Conservation (phyloP, 2,113 vertebrate genomes). For the Sceloporus tristichus region DNA sequence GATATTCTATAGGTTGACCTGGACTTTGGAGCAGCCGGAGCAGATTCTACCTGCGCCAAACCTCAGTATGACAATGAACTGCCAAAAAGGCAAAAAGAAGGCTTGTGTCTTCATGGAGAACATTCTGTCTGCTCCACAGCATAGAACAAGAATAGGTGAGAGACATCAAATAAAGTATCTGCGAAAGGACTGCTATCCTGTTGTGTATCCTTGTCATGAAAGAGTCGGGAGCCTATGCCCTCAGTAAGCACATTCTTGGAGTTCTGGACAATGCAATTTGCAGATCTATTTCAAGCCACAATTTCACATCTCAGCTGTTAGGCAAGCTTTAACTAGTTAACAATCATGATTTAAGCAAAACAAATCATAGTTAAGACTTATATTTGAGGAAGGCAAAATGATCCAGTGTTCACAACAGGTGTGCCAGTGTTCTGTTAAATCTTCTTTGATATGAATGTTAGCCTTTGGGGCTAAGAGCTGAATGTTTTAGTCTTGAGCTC, state of each 20-base stretch:
- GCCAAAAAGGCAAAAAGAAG: not conserved
- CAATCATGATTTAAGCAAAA: not conserved
- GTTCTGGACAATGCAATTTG: not conserved
- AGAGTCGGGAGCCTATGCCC: not conserved
- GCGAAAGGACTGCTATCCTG: not conserved
- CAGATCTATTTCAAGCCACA: not conserved
- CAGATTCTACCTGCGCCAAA: not conserved
- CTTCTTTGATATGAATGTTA: not conserved
- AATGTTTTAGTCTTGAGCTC: not conserved
- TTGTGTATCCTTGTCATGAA: not conserved
- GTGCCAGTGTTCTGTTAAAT: not conserved
- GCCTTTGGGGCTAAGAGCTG: not conserved
- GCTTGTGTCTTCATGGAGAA: not conserved
- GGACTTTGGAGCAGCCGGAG: not conserved
- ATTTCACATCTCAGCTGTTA: not conserved
- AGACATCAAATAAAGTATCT: too few relatives aligned
- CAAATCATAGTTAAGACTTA: not conserved
- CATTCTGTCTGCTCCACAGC: not conserved
- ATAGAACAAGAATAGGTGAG: too few relatives aligned
- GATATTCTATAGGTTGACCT: not conserved
- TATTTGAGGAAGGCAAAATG: not conserved
- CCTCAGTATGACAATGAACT: too few relatives aligned
- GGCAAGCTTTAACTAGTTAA: not conserved
- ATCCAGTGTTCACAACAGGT: not conserved
- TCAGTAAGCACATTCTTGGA: not conserved